These are phyloP conservation scores for Hyaena hyaena DNA, from an alignment of 2,113 vertebrate genomes.

Conservation along the genomic window DNA sequence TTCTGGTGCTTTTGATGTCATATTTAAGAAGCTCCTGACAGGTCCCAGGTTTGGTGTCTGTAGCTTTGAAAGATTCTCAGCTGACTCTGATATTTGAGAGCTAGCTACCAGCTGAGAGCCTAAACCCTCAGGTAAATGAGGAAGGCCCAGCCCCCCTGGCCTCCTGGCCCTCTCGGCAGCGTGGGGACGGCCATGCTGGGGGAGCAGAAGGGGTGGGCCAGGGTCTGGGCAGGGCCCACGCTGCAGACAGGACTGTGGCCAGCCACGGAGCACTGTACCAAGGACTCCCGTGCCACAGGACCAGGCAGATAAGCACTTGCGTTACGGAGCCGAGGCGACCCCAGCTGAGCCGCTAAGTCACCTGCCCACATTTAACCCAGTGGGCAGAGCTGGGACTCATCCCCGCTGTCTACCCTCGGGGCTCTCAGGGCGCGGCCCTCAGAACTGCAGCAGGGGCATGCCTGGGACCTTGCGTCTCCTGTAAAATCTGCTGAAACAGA, in stretches of 20 bases:
- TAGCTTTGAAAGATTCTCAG: neutral
- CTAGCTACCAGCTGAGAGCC: neutral
- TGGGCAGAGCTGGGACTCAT: neutral
- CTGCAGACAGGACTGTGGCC: fast-evolving
- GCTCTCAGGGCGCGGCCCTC: neutral
- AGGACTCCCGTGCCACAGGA: fast-evolving
- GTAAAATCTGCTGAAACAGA: neutral
- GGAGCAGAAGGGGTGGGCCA: neutral
- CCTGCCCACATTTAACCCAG: fast-evolving
- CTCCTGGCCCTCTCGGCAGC: neutral
- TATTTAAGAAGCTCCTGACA: neutral
- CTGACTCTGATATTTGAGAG: neutral
- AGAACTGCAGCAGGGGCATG: neutral
- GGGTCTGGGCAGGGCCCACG: neutral
- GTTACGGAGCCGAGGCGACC: fast-evolving
- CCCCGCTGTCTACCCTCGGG: neutral
- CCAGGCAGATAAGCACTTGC: fast-evolving
- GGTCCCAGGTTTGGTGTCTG: neutral
- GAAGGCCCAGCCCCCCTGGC: neutral
- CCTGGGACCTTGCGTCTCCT: neutral
- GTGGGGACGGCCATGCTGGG: neutral
- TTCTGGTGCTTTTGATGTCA: neutral
- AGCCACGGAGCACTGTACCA: neutral
- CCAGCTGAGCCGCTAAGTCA: fast-evolving
- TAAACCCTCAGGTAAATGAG: neutral